These are phyloP conservation scores for Amyelois transitella DNA, from an alignment of 1,140 invertebrate genomes.

Conservation along the genomic window DNA sequence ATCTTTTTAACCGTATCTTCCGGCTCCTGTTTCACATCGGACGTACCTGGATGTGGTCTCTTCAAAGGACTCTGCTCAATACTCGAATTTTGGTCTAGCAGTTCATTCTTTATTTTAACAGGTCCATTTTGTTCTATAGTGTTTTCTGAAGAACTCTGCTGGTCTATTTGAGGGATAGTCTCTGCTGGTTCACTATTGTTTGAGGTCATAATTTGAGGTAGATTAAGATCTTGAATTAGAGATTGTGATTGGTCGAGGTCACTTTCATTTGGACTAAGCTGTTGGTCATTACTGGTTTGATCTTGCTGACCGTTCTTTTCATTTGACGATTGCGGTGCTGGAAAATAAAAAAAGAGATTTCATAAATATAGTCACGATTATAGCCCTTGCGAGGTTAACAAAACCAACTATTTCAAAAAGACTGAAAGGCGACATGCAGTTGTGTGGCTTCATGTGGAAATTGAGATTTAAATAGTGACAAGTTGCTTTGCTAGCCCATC, in stretches of 20 bases:
- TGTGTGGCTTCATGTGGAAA: no score
- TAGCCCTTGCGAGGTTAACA: no score
- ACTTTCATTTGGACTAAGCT: not conserved
- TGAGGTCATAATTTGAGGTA: not conserved
- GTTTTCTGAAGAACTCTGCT: not conserved
- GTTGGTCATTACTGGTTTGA: not conserved
- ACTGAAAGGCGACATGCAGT: no score
- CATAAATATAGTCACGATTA: no score
- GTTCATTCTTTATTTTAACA: not conserved
- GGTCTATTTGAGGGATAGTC: no score
- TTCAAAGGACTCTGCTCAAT: not conserved
- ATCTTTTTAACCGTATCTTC: conserved; percentile 18
- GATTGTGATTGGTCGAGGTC: not conserved
- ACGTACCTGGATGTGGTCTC: not conserved
- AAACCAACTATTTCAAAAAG: no score
- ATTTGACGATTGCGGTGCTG: not conserved
- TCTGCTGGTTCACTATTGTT: no score
- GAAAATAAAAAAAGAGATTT: not conserved
- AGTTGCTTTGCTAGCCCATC: no score
- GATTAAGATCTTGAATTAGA: not conserved
- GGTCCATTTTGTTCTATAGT: not conserved
- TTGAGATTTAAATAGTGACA: no score
- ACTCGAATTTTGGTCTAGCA: conserved; percentile 2
- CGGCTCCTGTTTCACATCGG: not conserved
- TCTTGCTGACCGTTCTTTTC: not conserved